These are phyloP conservation scores for Bombycilla garrulus DNA, from an alignment of 2,113 vertebrate genomes.

Conservation along the genomic window DNA sequence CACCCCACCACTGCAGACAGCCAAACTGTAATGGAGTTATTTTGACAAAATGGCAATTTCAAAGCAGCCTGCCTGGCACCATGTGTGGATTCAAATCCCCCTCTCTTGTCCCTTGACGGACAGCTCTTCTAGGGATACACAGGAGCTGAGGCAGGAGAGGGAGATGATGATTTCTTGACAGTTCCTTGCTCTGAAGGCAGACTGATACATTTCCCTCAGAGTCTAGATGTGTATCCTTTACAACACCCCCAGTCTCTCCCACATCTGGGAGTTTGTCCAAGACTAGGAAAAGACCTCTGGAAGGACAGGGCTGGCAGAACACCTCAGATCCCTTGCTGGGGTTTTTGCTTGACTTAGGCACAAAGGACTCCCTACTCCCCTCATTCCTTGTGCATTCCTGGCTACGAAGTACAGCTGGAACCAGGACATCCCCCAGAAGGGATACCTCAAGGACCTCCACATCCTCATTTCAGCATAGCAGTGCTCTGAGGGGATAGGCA, in stretches of 20 bases:
- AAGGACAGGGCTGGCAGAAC: neutral
- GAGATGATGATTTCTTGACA: neutral
- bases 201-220: accelerated
- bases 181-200: neutral
- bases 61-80: neutral
- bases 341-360: neutral
- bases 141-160: neutral
- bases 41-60: neutral
- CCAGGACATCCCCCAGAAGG: neutral
- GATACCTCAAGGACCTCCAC: neutral
- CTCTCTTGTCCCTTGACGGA: neutral
- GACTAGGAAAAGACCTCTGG: neutral
- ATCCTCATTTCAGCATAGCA: neutral
- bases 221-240: neutral
- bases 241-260: neutral
- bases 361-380: neutral
- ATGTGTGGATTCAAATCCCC: accelerated
- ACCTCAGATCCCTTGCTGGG: neutral
- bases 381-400: neutral
- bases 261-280: neutral
- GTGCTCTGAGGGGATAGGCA: neutral
- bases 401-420: neutral
- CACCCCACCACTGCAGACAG: neutral
- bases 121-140: neutral
- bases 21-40: neutral